These are phyloP conservation scores for Danio jaintianensis DNA, from an alignment of 2,797 vertebrate species.

Conservation along the genomic window DNA sequence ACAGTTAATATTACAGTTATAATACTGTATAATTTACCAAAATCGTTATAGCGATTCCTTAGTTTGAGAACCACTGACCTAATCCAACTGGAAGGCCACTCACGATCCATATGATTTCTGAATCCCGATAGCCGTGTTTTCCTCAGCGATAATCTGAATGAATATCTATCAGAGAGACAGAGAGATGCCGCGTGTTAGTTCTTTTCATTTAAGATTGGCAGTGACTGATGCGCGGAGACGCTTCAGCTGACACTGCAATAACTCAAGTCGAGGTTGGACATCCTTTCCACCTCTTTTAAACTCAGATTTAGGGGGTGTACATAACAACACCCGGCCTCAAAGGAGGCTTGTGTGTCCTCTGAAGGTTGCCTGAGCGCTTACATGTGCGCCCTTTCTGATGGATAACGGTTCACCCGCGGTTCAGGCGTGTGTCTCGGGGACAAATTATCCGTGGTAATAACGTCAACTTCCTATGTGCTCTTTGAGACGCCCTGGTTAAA, in stretches of 20 bases:
- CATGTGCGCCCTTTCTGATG: slow-evolving; percentile 3
- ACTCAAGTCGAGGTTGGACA: slow-evolving; percentile 69
- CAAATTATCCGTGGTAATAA: not conserved
- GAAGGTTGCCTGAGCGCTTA: slow-evolving; percentile 29
- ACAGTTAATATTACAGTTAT: too few species aligned
- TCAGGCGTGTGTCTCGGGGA: slow-evolving; percentile 4
- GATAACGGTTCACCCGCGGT: slow-evolving; percentile 19
- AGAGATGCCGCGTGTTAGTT: slow-evolving; percentile 68
- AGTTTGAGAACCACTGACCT: slow-evolving; percentile 9
- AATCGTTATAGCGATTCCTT: too few species aligned
- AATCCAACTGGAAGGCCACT: not conserved
- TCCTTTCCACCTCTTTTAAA: slow-evolving; percentile 71
- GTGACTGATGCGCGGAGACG: slow-evolving; percentile 74
- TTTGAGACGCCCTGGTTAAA: not conserved
- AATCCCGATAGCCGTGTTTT: slow-evolving; percentile 61
- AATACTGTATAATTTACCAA: too few species aligned
- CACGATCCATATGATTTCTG: slow-evolving; percentile 38
- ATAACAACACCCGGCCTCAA: slow-evolving; percentile 53
- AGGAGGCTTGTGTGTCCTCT: slow-evolving; percentile 51
- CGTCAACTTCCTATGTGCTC: not conserved
- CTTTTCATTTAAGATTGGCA: slow-evolving; percentile 72
- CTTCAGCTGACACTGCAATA: slow-evolving; percentile 72
- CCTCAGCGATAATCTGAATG: slow-evolving; percentile 71
- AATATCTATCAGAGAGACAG: slow-evolving; percentile 69
- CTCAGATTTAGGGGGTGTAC: slow-evolving; percentile 64